Evolutionary conservation across 1,140 invertebrate genomes (phyloP).

Genomic region (Trissolcus basalis): DNA sequence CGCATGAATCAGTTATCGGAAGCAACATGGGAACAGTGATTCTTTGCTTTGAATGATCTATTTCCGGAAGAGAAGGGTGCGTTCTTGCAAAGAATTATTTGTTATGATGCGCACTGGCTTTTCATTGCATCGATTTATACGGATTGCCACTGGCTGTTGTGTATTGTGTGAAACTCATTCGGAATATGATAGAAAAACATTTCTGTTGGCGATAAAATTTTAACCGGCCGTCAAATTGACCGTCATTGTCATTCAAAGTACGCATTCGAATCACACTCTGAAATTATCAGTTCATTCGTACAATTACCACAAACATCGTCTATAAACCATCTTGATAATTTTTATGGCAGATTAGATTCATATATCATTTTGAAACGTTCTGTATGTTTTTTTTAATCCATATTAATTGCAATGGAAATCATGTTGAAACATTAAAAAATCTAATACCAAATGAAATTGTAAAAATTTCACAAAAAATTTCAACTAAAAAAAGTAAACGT

Average conservation of each 20-base stretch:
- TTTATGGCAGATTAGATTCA: no score
- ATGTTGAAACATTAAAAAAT: no score
- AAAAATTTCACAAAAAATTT: no score
- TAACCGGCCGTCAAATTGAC: constrained; percentile 31
- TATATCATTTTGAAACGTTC: not conserved
- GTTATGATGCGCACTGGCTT: constrained; percentile 39
- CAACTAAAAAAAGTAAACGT: no score
- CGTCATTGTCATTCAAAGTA: constrained; percentile 41
- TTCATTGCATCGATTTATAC: constrained; percentile 44
- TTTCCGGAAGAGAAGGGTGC: constrained; percentile 55
- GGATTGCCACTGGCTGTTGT: constrained; percentile 35
- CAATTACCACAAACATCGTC: no score
- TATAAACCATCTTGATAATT: no score
- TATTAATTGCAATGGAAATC: no score
- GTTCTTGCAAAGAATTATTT: constrained; percentile 49
- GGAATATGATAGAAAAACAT: constrained; percentile 53
- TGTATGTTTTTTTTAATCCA: not conserved
- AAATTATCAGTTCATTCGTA: constrained; percentile 14
- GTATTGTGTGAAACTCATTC: constrained; percentile 28
- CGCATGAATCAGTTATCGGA: constrained; percentile 49
- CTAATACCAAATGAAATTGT: no score
- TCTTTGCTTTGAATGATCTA: constrained; percentile 53
- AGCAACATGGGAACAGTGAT: constrained; percentile 42
- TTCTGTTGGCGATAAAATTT: constrained; percentile 43
- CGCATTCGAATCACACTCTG: not conserved